Base-by-base conservation (phyloP, 2,113 vertebrate genomes). In the Cyprinodon brontotheroides region DNA sequence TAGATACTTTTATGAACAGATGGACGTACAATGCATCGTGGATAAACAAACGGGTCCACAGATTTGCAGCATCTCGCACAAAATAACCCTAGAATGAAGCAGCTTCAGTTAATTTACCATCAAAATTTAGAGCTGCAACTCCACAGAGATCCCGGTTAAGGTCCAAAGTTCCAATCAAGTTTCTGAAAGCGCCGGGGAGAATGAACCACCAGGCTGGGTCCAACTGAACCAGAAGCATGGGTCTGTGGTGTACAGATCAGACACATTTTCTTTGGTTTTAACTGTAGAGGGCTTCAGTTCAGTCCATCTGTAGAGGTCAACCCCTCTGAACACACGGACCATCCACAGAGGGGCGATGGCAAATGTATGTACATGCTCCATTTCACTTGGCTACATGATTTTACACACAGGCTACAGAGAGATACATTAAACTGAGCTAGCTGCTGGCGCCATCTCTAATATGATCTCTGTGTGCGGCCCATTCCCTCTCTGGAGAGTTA, bases 261-360 rank as follows among this genome's bases (percentile, higher is more conserved):
- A 76, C 66, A 68, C 0, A 64, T 78, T 77, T 75, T 81, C 85
- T 70, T 43, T 76, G 83, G 85, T 66, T 87, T 82, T 73, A 73
- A 85, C 77, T 77, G 74, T 68, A 84, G 61, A 77, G 20, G 61
- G 74, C 72, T 29, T 76, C 69, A 37, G 83, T 79, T 82, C 41
- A 45, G 88, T 89, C 81, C 85, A 70, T 87, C 84, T 85, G 87
- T 82, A 89, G 91, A 92, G 90, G 89, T 91, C 88, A 89, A 74
- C 74, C 68, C 67, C 64, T 81, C 77, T 68, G 83, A 83, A 64
- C 70, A 86, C 74, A 84, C 77, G 45, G 70, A 79, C 70, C 61
- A 0, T 12, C 63, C 78, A 77, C 66, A 20, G 77, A 68, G 70
- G n/a, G 80, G 81, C 64, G 67, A 65, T 3, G 29, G 5, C 29